Evolutionary conservation across 2,888 invertebrate genomes (phyloP), one percentile per base, ranked within the genome.

Genomic region (Stictocephala bisonia): DNA sequence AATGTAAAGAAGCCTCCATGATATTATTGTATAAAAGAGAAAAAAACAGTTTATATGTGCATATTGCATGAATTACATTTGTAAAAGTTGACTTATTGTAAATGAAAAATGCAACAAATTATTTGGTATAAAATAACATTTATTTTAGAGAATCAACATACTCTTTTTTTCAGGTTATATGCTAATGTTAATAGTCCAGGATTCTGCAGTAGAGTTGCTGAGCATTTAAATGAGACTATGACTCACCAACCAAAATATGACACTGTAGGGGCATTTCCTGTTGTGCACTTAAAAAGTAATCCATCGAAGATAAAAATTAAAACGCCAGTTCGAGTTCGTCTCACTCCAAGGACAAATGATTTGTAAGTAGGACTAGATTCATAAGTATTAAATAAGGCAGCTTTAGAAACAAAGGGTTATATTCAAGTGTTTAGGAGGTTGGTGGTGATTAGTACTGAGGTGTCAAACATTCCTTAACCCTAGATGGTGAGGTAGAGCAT

Each of bases 181-280:
- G 74, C 71, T 31, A 53, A 74, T 50, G 67, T 71, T 4, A 71
- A 40, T 41, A 74, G 74, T 24, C 67, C 71, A 29, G 74, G 74
- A n/a, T 74, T 74, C 41, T 71, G 69, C 11, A 50, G 74, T 22
- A 51, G 74, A 20, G 48, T 74, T 66, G 74, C 74, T 24, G 71
- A 74, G n/a, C 56, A 66, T 35, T 44, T 68, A 2, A 44, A 29
- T 29, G 73, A 73, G 53, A 18, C n/a, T 51, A 48, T 51, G 26
- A 71, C 68, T n/a, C 71, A 74, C 22, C 74, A 71, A 35, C 2
- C 71, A n/a, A 74, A 74, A 20, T 71, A 71, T 60, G 56, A 66
- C 18, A 51, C 64, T 40, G 50, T 71, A 20, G 74, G 74, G 15
- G 58, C 64, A n/a, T 74, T 74, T 50, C 74, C 74, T 2, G 48